Percentiles rank a stretch among this genome's conserved stretches.
Conservation (phyloP, 2,888 invertebrate species). For the Drosophila anceps region DNA sequence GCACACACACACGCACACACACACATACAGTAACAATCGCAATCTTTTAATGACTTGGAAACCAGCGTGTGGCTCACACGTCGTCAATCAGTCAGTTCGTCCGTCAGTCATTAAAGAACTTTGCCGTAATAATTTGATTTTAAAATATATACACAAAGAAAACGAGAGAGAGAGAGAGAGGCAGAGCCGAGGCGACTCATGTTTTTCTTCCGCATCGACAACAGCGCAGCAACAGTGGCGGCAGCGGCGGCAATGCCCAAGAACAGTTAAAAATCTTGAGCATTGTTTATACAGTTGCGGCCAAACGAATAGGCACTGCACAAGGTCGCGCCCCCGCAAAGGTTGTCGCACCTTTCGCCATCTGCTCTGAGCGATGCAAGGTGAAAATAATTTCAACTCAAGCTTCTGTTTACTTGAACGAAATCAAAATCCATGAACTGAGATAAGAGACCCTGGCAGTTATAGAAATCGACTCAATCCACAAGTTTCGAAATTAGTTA, state of each 20-base stretch:
- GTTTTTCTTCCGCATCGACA: slow-evolving; percentile 71
- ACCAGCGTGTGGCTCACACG: slow-evolving; percentile 56
- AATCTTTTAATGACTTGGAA: slow-evolving; percentile 53
- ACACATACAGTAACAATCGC: slow-evolving; percentile 8
- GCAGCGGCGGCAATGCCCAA: slow-evolving; percentile 26
- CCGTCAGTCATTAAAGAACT: slow-evolving; percentile 60
- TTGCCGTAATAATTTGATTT: slow-evolving; percentile 67
- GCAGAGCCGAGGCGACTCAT: slow-evolving; percentile 43
- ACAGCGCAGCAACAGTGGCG: slow-evolving; percentile 35
- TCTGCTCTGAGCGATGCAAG: slow-evolving; percentile 18
- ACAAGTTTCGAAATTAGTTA: no score
- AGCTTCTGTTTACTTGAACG: slow-evolving; percentile 2
- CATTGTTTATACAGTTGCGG: slow-evolving; percentile 71
- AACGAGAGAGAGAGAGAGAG: slow-evolving; percentile 24
- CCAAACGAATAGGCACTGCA: slow-evolving; percentile 55
- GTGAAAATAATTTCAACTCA: slow-evolving; percentile 17
- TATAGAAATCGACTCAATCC: slow-evolving; percentile 6
- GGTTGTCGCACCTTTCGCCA: slow-evolving; percentile 66
- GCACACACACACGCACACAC: neutral
- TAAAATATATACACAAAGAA: slow-evolving; percentile 42
- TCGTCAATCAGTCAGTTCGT: slow-evolving; percentile 32
- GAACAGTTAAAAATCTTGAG: slow-evolving; percentile 43
- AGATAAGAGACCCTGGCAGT: slow-evolving; percentile 20
- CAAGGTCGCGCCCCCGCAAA: slow-evolving; percentile 65
- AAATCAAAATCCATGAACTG: slow-evolving; percentile 11